Percentiles rank a stretch among this genome's conserved stretches.
These are phyloP conservation scores for Cancer borealis DNA, from an alignment of 2,888 invertebrate species.

Conservation along the genomic window DNA sequence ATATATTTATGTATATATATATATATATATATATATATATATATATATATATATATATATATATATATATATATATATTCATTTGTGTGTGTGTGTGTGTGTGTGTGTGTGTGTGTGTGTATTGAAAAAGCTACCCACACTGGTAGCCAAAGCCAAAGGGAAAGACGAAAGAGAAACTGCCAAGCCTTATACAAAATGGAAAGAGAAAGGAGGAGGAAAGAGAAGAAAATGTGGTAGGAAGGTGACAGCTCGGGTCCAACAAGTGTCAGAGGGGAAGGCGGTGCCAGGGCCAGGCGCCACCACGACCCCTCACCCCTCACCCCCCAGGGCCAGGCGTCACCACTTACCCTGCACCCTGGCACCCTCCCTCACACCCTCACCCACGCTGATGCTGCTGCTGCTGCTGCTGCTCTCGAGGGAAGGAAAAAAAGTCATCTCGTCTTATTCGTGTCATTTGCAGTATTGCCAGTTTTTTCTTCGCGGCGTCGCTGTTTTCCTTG, in stretches of 20 bases:
- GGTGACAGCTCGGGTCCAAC: conserved; percentile 29
- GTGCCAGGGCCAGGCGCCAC: conserved; percentile 21
- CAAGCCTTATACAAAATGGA: neutral
- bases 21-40: neutral
- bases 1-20: neutral
- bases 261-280: conserved; percentile 34
- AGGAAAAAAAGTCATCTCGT: neutral
- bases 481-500: neutral
- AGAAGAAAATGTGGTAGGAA: conserved; percentile 40
- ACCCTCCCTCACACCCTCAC: neutral
- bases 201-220: neutral
- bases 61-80: neutral
- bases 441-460: conserved; percentile 17
- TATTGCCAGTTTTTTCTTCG: neutral
- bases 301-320: neutral
- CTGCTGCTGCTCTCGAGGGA: neutral
- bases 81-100: neutral
- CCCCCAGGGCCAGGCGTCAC: neutral
- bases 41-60: neutral
- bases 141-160: neutral
- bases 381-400: neutral
- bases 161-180: neutral
- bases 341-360: neutral
- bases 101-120: neutral
- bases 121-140: neutral